Conservation (phyloP, 2,797 vertebrate genomes). For the Pseudopleuronectes americanus region DNA sequence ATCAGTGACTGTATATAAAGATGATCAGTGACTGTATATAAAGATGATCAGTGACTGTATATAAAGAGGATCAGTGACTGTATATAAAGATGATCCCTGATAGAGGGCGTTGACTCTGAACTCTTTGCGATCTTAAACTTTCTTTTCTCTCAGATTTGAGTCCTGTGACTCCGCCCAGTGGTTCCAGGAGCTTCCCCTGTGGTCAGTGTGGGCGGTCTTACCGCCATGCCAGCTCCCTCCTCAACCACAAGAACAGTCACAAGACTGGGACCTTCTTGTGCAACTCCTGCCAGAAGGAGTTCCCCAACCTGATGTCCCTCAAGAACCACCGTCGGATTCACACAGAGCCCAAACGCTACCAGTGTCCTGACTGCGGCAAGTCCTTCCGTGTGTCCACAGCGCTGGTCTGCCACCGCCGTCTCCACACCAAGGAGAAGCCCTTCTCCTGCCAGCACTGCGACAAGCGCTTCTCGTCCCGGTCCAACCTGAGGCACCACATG, state of each 20-base stretch:
- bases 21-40: too few species aligned
- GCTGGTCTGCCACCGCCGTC: conserved; percentile 86
- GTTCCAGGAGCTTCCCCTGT: conserved; percentile 80
- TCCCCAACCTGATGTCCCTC: conserved; percentile 88
- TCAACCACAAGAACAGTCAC: conserved; percentile 94
- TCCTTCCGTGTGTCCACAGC: conserved; percentile 81
- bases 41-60: too few species aligned
- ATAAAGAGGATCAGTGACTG: too few species aligned
- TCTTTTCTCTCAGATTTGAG: conserved; percentile 56
- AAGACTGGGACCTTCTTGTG: conserved; percentile 91
- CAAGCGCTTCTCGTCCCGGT: conserved; percentile 84
- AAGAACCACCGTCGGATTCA: conserved; percentile 91
- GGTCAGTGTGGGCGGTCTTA: conserved; percentile 90
- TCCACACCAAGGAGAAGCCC: conserved; percentile 88
- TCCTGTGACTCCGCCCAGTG: conserved; percentile 24
- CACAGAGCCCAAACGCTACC: conserved; percentile 87
- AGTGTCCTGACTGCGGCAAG: conserved; percentile 82
- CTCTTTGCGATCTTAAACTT: not conserved
- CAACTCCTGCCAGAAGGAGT: conserved; percentile 85
- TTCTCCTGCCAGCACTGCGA: conserved; percentile 85
- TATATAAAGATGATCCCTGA: too few species aligned
- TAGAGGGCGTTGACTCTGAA: too few species aligned
- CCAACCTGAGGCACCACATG: conserved; percentile 87
- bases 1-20: too few species aligned
- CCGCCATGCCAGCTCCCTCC: conserved; percentile 91